A percentile compares a stretch with the other conserved stretches of the same genome.
Evolutionary conservation across 2,113 vertebrate genomes (phyloP).

Genomic region (Melospiza georgiana): DNA sequence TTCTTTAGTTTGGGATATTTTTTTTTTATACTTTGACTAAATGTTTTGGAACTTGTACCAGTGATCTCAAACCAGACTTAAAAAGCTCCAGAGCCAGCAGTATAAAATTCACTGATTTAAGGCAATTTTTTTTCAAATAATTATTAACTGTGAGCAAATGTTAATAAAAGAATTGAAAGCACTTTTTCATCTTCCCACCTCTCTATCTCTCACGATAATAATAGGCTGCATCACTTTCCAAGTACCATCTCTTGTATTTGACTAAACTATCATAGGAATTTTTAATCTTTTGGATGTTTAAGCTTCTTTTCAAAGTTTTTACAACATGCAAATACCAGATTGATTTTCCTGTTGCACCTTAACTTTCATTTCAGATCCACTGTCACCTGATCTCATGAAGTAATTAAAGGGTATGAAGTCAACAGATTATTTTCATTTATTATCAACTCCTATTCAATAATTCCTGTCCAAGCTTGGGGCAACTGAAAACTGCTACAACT

Average conservation of each 20-base stretch:
- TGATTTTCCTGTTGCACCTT: background rate
- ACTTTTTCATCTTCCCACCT: background rate
- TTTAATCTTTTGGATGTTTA: background rate
- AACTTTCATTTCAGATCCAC: background rate
- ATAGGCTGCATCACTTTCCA: background rate
- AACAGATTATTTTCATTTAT: background rate
- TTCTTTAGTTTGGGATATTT: accelerated
- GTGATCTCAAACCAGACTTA: background rate
- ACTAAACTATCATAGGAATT: background rate
- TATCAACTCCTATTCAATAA: background rate
- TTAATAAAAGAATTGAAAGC: background rate
- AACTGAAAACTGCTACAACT: background rate
- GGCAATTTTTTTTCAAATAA: background rate
- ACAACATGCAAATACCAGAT: background rate
- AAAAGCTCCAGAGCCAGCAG: background rate
- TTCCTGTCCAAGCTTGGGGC: background rate
- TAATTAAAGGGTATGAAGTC: background rate
- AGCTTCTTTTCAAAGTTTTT: background rate
- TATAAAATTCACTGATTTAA: background rate
- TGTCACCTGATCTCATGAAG: background rate
- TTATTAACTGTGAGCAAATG: background rate
- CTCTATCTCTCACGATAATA: background rate
- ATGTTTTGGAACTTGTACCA: background rate
- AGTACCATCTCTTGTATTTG: background rate
- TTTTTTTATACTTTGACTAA: background rate